Conservation (phyloP, 2,888 invertebrate species). For the Hirtodrosophila duncani region DNA sequence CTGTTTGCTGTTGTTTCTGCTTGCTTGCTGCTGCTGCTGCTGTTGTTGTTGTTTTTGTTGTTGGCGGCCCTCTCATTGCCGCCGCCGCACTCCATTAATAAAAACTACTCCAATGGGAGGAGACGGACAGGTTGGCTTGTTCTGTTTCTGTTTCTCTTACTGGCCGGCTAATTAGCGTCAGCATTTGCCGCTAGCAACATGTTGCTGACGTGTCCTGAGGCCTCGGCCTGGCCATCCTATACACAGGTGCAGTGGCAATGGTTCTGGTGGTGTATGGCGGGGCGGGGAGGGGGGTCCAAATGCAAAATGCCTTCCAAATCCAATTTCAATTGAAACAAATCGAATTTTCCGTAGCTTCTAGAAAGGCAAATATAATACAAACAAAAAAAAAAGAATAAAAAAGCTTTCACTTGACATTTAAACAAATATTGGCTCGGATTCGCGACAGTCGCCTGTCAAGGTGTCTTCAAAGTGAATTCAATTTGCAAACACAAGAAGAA, state of each 20-base stretch:
- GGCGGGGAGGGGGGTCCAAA: too few relatives aligned
- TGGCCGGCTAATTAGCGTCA: constrained; percentile 73
- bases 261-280: too few relatives aligned
- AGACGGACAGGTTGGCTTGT: constrained; percentile 34
- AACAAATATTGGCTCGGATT: constrained; percentile 47
- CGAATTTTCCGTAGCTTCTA: too few relatives aligned
- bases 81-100: constrained; percentile 51
- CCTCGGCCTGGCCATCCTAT: too few relatives aligned
- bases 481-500: constrained; percentile 43
- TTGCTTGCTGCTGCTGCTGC: too few relatives aligned
- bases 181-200: constrained; percentile 66
- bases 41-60: too few relatives aligned
- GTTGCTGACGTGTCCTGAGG: constrained; percentile 52
- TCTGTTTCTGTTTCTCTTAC: too few relatives aligned
- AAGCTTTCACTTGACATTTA: constrained; percentile 61
- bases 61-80: constrained; percentile 14
- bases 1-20: too few relatives aligned
- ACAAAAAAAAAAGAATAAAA: constrained; percentile 8
- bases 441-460: constrained; percentile 43
- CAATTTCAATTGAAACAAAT: too few relatives aligned
- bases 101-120: constrained; percentile 35
- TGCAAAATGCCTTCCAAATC: too few relatives aligned
- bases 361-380: constrained; percentile 18
- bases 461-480: constrained; percentile 59
- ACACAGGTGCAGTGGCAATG: too few relatives aligned